Evolutionary conservation across 2,113 vertebrate genomes (phyloP).

Genomic region (Gavia stellata): DNA sequence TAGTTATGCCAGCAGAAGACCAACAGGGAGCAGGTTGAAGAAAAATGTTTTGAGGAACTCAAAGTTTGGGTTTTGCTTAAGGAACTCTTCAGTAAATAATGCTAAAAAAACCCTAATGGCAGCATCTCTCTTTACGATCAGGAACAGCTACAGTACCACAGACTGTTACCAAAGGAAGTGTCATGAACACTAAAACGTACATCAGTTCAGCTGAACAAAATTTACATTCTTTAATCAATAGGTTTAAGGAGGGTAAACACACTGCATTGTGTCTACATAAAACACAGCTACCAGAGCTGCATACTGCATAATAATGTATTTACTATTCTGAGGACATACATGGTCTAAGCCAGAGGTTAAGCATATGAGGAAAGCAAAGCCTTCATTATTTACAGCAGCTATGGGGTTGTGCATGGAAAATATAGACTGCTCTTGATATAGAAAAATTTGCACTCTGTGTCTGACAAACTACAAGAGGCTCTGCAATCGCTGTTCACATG

Average conservation of each 20-base stretch:
- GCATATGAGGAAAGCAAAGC: background rate
- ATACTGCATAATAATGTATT: background rate
- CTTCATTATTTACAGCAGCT: background rate
- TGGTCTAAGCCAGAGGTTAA: background rate
- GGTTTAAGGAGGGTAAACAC: background rate
- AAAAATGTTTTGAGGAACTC: background rate
- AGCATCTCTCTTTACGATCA: background rate
- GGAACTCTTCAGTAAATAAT: background rate
- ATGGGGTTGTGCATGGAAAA: background rate
- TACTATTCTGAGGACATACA: background rate
- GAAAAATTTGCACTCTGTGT: background rate
- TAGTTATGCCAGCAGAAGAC: background rate
- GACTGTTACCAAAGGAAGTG: background rate
- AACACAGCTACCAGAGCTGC: background rate
- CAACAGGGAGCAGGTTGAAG: background rate
- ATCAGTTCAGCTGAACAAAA: background rate
- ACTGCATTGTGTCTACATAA: background rate
- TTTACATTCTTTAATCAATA: background rate
- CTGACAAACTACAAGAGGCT: background rate
- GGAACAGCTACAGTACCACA: background rate
- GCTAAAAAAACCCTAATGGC: background rate
- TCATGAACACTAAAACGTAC: background rate
- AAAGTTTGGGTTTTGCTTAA: background rate
- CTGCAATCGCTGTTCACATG: background rate
- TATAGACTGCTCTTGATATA: rapidly evolving